Conservation (phyloP, 2,797 vertebrate species). For the Ptychadena robeensis region DNA sequence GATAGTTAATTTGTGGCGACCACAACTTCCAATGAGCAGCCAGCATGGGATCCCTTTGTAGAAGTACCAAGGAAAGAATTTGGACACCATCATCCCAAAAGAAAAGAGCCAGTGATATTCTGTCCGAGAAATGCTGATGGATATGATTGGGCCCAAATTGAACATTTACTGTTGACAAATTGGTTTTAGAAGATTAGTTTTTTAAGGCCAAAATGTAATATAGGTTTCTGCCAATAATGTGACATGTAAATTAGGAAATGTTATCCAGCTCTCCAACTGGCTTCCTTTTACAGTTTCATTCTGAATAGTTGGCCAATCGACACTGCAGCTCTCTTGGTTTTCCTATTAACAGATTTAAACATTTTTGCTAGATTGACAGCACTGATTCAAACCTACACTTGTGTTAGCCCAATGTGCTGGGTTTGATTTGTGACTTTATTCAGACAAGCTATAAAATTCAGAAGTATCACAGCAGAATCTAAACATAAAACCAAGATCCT, state of each 20-base stretch:
- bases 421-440: not conserved
- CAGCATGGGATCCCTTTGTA: not conserved
- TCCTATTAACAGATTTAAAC: not conserved
- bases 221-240: slow-evolving; percentile 39
- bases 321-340: slow-evolving; percentile 17
- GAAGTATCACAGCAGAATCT: not conserved
- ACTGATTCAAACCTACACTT: not conserved
- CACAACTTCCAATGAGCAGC: not conserved
- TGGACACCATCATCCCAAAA: not conserved
- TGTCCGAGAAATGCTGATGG: not conserved
- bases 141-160: not conserved
- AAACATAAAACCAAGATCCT: not conserved
- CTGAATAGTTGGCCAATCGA: slow-evolving; percentile 27
- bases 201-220: slow-evolving; percentile 28
- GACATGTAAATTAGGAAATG: slow-evolving; percentile 37
- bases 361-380: not conserved
- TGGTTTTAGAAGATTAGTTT: not conserved
- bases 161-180: not conserved
- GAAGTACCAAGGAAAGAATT: not conserved
- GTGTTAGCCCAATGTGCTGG: not conserved
- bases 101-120: no score
- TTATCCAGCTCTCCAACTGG: slow-evolving; percentile 22
- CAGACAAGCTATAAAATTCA: not conserved
- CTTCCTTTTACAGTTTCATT: slow-evolving; percentile 21
- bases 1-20: not conserved